Evolutionary conservation across 37 sponge, comb jelly and placozoan genomes (phyloP), one percentile per base, ranked within the genome.

Genomic region (Beroe forskalii): DNA sequence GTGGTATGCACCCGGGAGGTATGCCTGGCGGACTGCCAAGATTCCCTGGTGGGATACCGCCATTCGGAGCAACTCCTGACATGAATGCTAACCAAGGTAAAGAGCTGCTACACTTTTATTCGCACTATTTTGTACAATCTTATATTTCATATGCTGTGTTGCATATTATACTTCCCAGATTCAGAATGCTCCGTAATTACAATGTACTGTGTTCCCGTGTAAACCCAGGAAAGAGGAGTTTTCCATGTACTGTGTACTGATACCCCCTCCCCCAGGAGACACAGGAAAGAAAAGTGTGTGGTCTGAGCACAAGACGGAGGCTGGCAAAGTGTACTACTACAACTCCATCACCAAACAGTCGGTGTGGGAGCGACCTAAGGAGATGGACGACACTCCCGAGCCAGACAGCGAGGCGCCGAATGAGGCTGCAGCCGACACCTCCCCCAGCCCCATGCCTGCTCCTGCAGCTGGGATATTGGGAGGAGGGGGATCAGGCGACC

Each of bases 291-390:
- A 80, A 4, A 80, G 35, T 40, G 93, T 96, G 62, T 99, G 97
- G 97, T 92, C 95, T 0, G 97, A 96, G 62, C 95, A 96, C 89
- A 92, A 92, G 83, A 93, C 91, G 0, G 93, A 93, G 0, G 95
- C 96, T 55, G 95, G 94, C 0, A 93, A 90, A 61, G 66, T 83
- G 0, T 99, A 99, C 91, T 96, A 91, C 91, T 96, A 95, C 93
- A 99, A 99, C 92, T 94, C 93, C 22, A 62, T 95, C 72, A 99
- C 99, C 0, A 92, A 90, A 40, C 92, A 94, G 90, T 96, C 97
- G 1, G 93, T 93, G 27, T 99, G 99, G 99, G 95, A 95, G 90
- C 93, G 92, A 89, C 99, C 99, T 0, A 91, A 67, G 60, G 97
- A 96, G 60, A 93, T 94, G 91, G 95, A 90, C 20, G 90, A 39